These are phyloP conservation scores for Melanerpes formicivorus DNA, from an alignment of 2,113 vertebrate species.

Conservation along the genomic window DNA sequence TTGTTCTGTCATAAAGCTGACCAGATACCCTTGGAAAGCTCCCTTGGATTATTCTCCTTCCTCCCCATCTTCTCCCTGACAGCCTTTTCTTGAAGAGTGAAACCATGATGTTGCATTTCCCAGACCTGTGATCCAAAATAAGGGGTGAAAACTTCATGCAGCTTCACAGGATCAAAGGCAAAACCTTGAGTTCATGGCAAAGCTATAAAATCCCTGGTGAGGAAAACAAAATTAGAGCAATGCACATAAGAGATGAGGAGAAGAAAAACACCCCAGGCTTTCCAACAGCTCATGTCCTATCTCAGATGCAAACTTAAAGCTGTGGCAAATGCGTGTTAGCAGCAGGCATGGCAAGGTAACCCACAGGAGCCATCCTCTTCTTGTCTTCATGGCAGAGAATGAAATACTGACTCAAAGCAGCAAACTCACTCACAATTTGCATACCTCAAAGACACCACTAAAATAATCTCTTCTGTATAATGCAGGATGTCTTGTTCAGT, in stretches of 20 bases:
- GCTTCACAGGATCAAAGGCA: neutral
- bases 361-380: neutral
- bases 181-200: neutral
- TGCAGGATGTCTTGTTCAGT: neutral
- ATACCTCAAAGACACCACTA: neutral
- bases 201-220: neutral
- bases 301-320: neutral
- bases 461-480: neutral
- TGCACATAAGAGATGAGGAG: neutral
- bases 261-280: neutral
- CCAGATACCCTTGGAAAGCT: neutral
- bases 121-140: neutral
- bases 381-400: neutral
- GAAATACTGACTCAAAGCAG: neutral
- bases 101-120: neutral
- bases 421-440: neutral
- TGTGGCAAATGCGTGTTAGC: neutral
- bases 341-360: neutral
- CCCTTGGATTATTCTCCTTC: neutral
- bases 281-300: neutral
- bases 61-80: neutral
- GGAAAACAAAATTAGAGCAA: neutral
- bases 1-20: constrained; percentile 27
- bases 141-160: neutral
- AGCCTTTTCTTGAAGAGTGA: neutral